A percentile compares a stretch with the other conserved stretches of the same genome.
Conservation (phyloP, 2,113 vertebrate species). For the Haemorhous mexicanus region DNA sequence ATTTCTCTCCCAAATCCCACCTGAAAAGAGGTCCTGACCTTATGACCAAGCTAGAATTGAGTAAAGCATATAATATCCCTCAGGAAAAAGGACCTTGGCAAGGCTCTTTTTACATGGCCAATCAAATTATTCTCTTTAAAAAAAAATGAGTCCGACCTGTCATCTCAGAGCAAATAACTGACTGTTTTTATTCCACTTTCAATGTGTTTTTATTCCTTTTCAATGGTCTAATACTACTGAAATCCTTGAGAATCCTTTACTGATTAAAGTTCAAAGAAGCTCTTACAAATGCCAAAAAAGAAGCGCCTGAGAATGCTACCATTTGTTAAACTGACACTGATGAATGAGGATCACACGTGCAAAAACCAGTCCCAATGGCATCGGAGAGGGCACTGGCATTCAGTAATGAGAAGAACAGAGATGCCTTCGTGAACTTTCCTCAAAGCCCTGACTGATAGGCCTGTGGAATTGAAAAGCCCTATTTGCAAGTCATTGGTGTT, state of each 20-base stretch:
- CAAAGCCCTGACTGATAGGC: not conserved
- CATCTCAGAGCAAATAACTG: not conserved
- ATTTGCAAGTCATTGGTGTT: not conserved
- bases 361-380: not conserved
- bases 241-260: not conserved
- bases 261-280: not conserved
- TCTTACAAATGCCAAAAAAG: not conserved
- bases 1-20: not conserved
- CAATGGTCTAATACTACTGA: not conserved
- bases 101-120: not conserved
- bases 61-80: not conserved
- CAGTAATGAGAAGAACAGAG: not conserved
- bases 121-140: not conserved
- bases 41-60: not conserved
- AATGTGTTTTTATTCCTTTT: not conserved
- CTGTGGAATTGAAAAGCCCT: not conserved
- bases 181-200: not conserved
- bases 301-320: not conserved
- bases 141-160: not conserved
- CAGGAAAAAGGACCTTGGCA: not conserved
- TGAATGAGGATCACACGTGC: not conserved
- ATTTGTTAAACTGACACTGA: not conserved
- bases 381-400: not conserved
- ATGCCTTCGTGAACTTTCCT: not conserved
- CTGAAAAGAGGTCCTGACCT: not conserved